Evolutionary conservation across 2,797 vertebrate species (phyloP).

Genomic region (Trachurus trachurus): DNA sequence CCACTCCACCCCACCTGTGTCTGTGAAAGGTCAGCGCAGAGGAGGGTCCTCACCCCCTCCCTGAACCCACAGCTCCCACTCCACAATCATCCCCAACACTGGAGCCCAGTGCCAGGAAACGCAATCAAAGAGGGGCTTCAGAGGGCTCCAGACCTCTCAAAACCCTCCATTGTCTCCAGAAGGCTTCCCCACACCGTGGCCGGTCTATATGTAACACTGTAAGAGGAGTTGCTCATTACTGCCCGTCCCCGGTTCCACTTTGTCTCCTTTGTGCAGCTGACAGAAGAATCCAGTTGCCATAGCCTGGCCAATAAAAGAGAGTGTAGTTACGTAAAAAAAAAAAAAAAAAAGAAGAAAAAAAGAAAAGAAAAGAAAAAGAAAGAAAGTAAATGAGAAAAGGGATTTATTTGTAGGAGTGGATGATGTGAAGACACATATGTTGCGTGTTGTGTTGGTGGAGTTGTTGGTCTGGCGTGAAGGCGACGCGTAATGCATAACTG

Average conservation of each 20-base stretch:
- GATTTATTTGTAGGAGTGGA: conserved; percentile 50
- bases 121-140: conserved; percentile 82
- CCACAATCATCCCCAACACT: conserved; percentile 74
- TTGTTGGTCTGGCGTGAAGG: conserved; percentile 11
- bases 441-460: conserved; percentile 2
- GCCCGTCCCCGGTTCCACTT: conserved; percentile 74
- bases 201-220: conserved; percentile 81
- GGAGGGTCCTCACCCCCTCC: conserved; percentile 77
- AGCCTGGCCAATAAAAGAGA: conserved; percentile 71
- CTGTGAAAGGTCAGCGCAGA: conserved; percentile 80
- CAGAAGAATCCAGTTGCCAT: conserved; percentile 79
- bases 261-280: conserved; percentile 81
- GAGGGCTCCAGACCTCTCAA: conserved; percentile 76
- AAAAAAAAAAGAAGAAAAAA: conserved; percentile 22
- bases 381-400: conserved; percentile 37
- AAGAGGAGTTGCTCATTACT: conserved; percentile 85
- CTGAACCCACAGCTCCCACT: conserved; percentile 67
- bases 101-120: conserved; percentile 77
- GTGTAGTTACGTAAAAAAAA: conserved; percentile 48
- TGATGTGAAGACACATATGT: conserved; percentile 42
- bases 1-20: conserved; percentile 81
- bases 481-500: conserved; percentile 25
- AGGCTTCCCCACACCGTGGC: conserved; percentile 73
- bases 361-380: conserved; percentile 35
- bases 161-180: conserved; percentile 80